A percentile compares a stretch with the other conserved stretches of the same genome.
These are phyloP conservation scores for Orussus abietinus DNA, from an alignment of 1,140 invertebrate species.

Conservation along the genomic window DNA sequence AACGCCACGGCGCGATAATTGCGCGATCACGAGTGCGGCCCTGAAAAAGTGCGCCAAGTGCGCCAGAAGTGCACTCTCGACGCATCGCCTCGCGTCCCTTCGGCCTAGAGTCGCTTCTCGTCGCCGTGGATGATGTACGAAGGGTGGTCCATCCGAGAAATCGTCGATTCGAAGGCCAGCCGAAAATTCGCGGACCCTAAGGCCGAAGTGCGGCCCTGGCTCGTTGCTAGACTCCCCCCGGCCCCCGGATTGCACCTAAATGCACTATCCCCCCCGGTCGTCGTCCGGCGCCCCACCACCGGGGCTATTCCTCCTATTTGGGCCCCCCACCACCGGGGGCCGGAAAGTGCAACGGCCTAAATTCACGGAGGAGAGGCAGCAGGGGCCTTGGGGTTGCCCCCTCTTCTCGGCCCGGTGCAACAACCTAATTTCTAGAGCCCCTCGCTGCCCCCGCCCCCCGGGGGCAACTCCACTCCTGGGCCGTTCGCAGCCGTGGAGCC, in stretches of 20 bases:
- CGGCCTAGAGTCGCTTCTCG: no score
- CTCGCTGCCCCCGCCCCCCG: constrained; percentile 22
- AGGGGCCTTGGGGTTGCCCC: constrained; percentile 50
- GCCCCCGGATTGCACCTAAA: constrained; percentile 34
- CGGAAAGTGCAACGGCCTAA: constrained; percentile 56
- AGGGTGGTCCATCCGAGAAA: no score
- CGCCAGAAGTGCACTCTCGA: no score
- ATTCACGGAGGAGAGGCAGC: constrained; percentile 47
- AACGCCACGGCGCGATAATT: neutral
- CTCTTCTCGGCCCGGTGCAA: constrained; percentile 45
- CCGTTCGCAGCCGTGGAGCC: constrained; percentile 24
- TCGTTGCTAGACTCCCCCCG: constrained; percentile 45
- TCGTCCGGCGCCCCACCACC: constrained; percentile 23
- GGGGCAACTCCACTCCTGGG: no score
- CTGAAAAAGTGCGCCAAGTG: no score
- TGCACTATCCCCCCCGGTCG: constrained; percentile 36
- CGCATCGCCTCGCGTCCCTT: no score
- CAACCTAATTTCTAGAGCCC: constrained; percentile 55
- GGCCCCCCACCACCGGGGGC: constrained; percentile 31
- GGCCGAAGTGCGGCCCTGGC: constrained; percentile 34
- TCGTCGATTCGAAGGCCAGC: no score
- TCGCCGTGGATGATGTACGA: no score
- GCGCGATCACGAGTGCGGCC: no score
- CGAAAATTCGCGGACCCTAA: no score
- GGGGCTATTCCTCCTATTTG: constrained; percentile 34